phyloP scores from a whole-genome alignment of 2,113 vertebrate genomes.

The Leptobrachium leishanense region DNA sequence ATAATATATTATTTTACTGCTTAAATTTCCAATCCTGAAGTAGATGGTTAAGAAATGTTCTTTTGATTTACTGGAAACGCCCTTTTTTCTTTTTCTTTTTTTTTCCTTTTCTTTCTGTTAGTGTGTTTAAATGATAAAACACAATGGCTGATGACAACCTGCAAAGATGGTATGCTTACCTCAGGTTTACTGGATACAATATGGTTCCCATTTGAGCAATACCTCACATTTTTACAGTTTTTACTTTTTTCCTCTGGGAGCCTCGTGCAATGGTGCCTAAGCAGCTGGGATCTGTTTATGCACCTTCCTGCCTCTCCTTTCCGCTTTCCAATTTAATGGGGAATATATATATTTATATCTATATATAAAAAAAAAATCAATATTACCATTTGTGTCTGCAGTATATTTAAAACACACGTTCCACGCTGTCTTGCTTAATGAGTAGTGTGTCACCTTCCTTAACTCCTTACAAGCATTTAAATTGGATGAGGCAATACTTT shows the following conservation, averaged over 20 bases:
- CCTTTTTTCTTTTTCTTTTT: conserved; percentile 76
- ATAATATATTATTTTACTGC: conserved; percentile 99
- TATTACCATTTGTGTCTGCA: too few species aligned
- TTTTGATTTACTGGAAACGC: conserved; percentile 94
- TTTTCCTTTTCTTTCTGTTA: conserved; percentile 64
- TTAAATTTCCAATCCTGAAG: conserved; percentile 93
- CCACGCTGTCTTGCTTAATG: too few species aligned
- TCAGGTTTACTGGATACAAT: conserved; percentile 95
- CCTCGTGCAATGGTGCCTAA: conserved; percentile 41
- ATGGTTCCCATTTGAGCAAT: conserved; percentile 76
- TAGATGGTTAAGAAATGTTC: conserved; percentile 87
- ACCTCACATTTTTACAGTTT: conserved; percentile 80
- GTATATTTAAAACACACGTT: too few species aligned
- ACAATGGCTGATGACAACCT: conserved; percentile 78
- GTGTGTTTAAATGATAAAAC: conserved; percentile 69
- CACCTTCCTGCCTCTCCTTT: conserved; percentile 12
- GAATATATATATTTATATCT: background rate
- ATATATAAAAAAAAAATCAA: too few species aligned
- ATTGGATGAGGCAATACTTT: too few species aligned
- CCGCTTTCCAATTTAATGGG: background rate
- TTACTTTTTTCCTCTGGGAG: conserved; percentile 61
- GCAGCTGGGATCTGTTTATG: background rate
- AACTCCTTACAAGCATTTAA: too few species aligned
- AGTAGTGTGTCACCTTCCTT: too few species aligned
- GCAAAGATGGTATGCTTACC: conserved; percentile 87